Conservation (phyloP, 2,888 invertebrate genomes). For the Diarsia brunnea region DNA sequence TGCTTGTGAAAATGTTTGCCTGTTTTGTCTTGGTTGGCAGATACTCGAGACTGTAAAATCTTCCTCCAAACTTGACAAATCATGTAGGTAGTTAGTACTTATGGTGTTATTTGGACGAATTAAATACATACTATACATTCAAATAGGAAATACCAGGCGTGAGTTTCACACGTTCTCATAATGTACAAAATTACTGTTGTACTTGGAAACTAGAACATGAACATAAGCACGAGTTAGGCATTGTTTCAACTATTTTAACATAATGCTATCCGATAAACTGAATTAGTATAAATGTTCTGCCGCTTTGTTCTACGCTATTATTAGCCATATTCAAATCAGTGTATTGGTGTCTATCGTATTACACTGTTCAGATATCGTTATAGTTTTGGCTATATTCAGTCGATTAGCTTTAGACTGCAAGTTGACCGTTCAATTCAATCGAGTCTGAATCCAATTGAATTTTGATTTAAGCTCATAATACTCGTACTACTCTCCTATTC, state of each 20-base stretch:
- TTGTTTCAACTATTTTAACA: constrained; percentile 33
- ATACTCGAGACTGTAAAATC: constrained; percentile 5
- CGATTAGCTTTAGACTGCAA: constrained; percentile 2
- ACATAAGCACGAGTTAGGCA: constrained; percentile 12
- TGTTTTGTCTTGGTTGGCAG: neutral
- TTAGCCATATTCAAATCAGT: constrained; percentile 14
- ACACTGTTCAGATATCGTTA: constrained; percentile 6
- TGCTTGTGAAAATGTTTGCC: constrained; percentile 17
- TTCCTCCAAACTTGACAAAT: constrained; percentile 1
- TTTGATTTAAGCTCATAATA: constrained; percentile 25
- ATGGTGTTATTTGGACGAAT: too few relatives aligned
- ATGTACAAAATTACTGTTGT: neutral
- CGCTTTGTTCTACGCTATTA: constrained; percentile 1
- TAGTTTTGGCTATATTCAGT: constrained; percentile 18
- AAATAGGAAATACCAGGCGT: neutral
- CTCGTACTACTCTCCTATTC: neutral
- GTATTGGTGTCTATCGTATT: neutral
- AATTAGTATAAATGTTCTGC: constrained; percentile 22
- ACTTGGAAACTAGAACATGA: constrained; percentile 18
- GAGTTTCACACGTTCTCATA: neutral
- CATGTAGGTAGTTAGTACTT: too few relatives aligned
- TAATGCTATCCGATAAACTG: constrained; percentile 8
- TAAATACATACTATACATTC: neutral
- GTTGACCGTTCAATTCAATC: constrained; percentile 23
- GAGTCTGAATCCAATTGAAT: constrained; percentile 44